Conservation (phyloP, 2,888 invertebrate genomes). For the Lordiphosa andalusiaca region DNA sequence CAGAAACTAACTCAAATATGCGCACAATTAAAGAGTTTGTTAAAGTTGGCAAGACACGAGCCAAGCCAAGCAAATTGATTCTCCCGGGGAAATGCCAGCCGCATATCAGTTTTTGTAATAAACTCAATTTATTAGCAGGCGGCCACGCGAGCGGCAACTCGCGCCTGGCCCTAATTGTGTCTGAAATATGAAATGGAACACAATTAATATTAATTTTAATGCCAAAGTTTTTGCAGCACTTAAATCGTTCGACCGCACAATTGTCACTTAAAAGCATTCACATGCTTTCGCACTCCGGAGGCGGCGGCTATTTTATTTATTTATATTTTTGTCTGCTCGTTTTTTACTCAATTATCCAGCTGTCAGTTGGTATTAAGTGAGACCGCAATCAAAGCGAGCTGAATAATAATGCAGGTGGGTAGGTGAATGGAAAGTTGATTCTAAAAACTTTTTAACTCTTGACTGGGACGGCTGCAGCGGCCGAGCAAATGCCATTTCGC, state of each 20-base stretch:
- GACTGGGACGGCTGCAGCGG: not conserved
- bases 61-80: slow-evolving; percentile 59
- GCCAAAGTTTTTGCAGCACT: slow-evolving; percentile 46
- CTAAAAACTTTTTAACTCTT: slow-evolving; percentile 1
- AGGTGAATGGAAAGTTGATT: too few relatives aligned
- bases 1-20: slow-evolving; percentile 33
- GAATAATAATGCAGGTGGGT: too few relatives aligned
- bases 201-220: slow-evolving; percentile 74
- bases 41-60: slow-evolving; percentile 14
- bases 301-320: slow-evolving; percentile 14
- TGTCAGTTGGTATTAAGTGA: slow-evolving; percentile 39
- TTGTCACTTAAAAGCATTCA: slow-evolving; percentile 74
- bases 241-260: slow-evolving; percentile 28
- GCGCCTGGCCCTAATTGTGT: slow-evolving; percentile 27
- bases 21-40: slow-evolving; percentile 45
- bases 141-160: slow-evolving; percentile 14
- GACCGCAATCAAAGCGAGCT: slow-evolving; percentile 1
- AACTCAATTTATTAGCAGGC: slow-evolving; percentile 65
- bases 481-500: slow-evolving; percentile 59
- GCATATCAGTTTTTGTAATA: slow-evolving; percentile 55
- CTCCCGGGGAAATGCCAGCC: slow-evolving; percentile 54
- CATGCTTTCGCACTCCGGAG: slow-evolving; percentile 42
- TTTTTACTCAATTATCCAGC: slow-evolving; percentile 40
- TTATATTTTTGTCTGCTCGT: slow-evolving; percentile 20
- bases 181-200: slow-evolving; percentile 54